Conservation (phyloP, 1,140 invertebrate species). For the Neodiprion pinetum region DNA sequence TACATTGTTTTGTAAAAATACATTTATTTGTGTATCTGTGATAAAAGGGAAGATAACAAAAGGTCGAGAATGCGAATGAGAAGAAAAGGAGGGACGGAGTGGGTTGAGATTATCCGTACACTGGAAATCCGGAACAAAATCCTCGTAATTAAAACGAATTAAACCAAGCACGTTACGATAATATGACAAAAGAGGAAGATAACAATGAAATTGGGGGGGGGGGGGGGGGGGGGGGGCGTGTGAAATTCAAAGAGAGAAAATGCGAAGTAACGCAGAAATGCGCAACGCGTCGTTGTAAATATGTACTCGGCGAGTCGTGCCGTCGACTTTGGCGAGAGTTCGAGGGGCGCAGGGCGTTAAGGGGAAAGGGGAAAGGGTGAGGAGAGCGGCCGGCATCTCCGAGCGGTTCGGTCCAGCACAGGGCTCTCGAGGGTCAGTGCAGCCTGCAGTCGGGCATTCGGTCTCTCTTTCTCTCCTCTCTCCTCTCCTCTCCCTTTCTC, state of each 20-base stretch:
- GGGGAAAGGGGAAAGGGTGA: neutral
- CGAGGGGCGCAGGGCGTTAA: neutral
- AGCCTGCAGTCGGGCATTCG: neutral
- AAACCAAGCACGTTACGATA: constrained; percentile 11
- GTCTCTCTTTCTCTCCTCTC: neutral
- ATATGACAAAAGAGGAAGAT: constrained; percentile 21
- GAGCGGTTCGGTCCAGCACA: neutral
- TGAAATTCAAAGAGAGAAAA: neutral
- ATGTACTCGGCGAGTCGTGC: no score
- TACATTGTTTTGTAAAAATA: constrained; percentile 52
- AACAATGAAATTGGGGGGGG: constrained; percentile 16
- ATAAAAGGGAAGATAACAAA: constrained; percentile 58
- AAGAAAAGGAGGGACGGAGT: constrained; percentile 28
- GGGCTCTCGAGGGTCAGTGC: neutral
- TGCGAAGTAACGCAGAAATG: neutral
- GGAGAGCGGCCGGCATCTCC: neutral
- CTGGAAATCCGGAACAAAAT: no score
- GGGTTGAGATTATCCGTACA: neutral
- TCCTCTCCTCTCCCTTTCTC: neutral
- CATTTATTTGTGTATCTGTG: constrained; percentile 71
- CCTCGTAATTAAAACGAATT: neutral
- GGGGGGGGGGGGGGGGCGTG: neutral
- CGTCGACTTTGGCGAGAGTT: neutral
- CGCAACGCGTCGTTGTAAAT: no score
- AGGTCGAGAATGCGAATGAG: constrained; percentile 22